These are phyloP conservation scores for Meriones psammophilus DNA, from an alignment of 2,797 vertebrate genomes.

Conservation along the genomic window DNA sequence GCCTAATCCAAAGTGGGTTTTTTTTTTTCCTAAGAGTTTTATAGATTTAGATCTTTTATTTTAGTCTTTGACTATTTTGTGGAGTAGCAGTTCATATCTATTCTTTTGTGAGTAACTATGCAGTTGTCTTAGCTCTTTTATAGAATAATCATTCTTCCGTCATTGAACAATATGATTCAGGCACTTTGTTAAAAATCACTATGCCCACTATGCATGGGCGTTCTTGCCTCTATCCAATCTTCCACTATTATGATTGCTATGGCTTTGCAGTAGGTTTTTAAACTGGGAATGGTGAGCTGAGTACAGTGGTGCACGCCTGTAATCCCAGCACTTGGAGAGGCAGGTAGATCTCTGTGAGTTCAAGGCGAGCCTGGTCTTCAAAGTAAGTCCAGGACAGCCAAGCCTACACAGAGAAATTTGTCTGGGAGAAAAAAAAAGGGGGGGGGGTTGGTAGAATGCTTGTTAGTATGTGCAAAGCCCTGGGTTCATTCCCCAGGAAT, in stretches of 20 bases:
- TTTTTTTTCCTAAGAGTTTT: background rate
- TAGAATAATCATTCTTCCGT: background rate
- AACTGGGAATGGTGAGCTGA: background rate
- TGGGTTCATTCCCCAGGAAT: background rate
- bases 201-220: background rate
- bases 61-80: background rate
- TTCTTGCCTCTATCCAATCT: background rate
- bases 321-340: too few relatives aligned
- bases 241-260: background rate
- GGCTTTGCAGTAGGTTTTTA: background rate
- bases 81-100: background rate
- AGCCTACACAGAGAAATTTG: too few relatives aligned
- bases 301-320: too few relatives aligned
- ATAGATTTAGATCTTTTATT: background rate
- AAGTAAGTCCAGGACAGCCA: too few relatives aligned
- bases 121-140: background rate
- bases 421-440: too few relatives aligned
- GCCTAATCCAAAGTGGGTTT: background rate
- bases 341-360: too few relatives aligned
- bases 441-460: background rate
- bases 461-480: background rate
- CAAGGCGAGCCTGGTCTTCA: too few relatives aligned
- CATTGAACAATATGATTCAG: background rate
- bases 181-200: background rate
- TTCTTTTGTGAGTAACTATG: background rate